Base-by-base conservation (phyloP, 2,888 invertebrate species). In the Cinara cedri region DNA sequence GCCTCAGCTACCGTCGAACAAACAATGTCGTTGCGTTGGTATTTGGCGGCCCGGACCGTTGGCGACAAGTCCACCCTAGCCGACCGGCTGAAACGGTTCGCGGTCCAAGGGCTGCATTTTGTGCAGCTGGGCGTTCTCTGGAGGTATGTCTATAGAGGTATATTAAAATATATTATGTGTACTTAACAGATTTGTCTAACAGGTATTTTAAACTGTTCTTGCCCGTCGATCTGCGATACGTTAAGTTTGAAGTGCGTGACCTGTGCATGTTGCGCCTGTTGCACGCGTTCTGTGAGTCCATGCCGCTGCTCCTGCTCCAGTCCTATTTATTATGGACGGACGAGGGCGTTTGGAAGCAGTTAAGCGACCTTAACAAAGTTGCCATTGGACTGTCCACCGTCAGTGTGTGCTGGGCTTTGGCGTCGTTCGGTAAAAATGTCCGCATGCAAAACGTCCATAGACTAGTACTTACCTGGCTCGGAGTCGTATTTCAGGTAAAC, bases 401-500 rank as follows among this genome's bases (percentile, higher is more conserved):
- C 87, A 93, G 92, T 81, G 92, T 95, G 66, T 95, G 95, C 85
- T 96, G 96, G 96, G 93, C 94, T 63, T 88, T 96, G 44, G 95
- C 95, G 24, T 94, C 94, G 83, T 96, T 95, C 86, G 94, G 93
- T 85, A 95, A 95, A 87, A 94, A 95, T 85, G 93, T 95, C 11
- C 88, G 93, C 0, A 87, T 91, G 80, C 92, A 93, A 84, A 93
- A 93, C 85, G 91, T 95, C 1, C 94, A 95, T 85, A 89, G 93
- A 51, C 88, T 95, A 3, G 94, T 95, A 16, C 87, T 93, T 8
- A 93, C 93, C 0, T 93, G 93, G 93, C 89, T 93, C 14, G 93
- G 93, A 0, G 93, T 93, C 62, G 90, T 94, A 82, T 92, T 92
- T 83, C 92, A 92, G 87, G 89, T 91, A 83, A 84, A 34, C 34